Conservation (phyloP, 2,113 vertebrate genomes). For the Oncorhynchus clarkii region DNA sequence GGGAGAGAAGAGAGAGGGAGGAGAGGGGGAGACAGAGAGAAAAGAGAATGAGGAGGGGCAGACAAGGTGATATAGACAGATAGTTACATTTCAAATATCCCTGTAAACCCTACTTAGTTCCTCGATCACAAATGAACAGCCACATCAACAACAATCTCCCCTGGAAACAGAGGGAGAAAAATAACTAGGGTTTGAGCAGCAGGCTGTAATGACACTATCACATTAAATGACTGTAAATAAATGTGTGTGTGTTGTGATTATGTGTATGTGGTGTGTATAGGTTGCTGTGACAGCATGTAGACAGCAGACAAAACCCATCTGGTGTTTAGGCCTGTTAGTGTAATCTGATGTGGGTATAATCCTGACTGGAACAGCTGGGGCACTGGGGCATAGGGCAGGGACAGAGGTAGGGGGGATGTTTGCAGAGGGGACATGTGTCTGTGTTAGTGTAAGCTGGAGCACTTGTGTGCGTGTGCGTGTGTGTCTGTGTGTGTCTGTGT, state of each 20-base stretch:
- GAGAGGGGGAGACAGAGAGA: conserved; percentile 13
- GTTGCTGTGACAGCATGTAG: not conserved
- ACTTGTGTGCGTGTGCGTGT: not conserved
- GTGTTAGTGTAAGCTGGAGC: not conserved
- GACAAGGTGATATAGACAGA: not conserved
- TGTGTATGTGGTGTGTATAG: not conserved
- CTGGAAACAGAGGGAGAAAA: too few relatives aligned
- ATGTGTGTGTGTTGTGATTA: not conserved
- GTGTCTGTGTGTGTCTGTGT: not conserved
- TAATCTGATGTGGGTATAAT: conserved; percentile 34
- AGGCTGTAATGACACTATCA: too few relatives aligned
- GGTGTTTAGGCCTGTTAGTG: conserved; percentile 39
- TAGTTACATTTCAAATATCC: not conserved
- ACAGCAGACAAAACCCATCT: conserved; percentile 14
- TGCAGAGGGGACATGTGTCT: not conserved
- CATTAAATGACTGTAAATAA: not conserved
- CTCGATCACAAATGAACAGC: not conserved
- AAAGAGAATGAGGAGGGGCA: conserved; percentile 10
- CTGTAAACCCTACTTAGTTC: not conserved
- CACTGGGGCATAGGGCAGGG: conserved; percentile 9
- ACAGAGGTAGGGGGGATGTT: not conserved
- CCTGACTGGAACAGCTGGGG: conserved; percentile 28
- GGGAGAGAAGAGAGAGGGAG: not conserved
- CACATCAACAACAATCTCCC: too few relatives aligned
- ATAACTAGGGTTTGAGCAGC: too few relatives aligned